Base-by-base conservation (phyloP, 2,888 invertebrate species). In the Drosophila prostipennis region DNA sequence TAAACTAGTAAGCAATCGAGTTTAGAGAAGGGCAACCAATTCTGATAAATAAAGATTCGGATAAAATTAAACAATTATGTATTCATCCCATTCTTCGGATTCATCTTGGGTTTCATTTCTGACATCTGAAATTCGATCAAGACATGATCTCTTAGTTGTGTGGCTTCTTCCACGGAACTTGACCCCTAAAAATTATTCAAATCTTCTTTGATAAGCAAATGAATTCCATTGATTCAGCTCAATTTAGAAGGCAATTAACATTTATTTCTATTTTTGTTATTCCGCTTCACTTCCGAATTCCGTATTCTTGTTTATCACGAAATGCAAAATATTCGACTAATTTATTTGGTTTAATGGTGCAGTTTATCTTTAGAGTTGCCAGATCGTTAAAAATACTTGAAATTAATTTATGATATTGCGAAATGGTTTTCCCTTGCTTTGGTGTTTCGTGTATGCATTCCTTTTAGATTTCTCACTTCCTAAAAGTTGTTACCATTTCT, bases 271-370 rank as follows among this genome's bases (percentile, higher is more conserved):
- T 32, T 14, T 34, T 34, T 34, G 40, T 63, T 49, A 13, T 63
- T 34, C 34, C 16, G 42, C 7, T 29, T 49, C 5, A 65, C 67
- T 52, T 65, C 67, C 64, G 64, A 67, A 65, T 65, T 64, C 36
- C 51, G 32, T 23, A 23, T 43, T 19, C n/a, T 10, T 52, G 37
- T 37, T 36, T 39, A 14, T 29, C 6, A n/a, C 6, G 32, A 10
- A 43, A 52, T 37, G 11, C 36, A 29, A 36, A 37, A 23, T 6
- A 61, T 61, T 61, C 48, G 29, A 23, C 2, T 32, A 65, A 53
- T 19, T 37, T 32, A 37, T 36, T n/a, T 39, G 11, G 51, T 26
- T 71, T 69, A 52, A 3, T 59, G 37, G 70, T 69, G 42, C 68
- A 69, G 46, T 40, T 43, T 2, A 8, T 3, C 1, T 26, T 29